phyloP scores from a whole-genome alignment of 2,113 vertebrate species.

The Carettochelys insculpta region DNA sequence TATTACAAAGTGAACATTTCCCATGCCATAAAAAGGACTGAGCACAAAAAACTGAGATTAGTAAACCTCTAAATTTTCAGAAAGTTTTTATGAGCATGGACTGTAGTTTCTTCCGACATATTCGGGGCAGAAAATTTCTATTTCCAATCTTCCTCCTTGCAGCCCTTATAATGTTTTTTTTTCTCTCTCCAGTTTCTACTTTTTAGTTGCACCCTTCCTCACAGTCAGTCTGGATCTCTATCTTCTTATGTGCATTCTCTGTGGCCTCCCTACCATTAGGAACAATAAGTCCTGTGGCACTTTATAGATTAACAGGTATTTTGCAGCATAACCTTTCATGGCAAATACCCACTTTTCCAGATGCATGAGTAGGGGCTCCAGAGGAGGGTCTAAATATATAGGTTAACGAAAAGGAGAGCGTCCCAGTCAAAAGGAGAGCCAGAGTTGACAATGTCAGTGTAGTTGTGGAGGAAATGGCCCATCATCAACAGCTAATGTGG shows the following conservation, averaged over 20 bases:
- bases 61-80: not conserved
- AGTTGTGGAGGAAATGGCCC: no score
- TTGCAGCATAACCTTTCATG: no score
- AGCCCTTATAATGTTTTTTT: not conserved
- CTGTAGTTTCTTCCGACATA: accelerated
- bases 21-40: not conserved
- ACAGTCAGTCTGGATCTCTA: not conserved
- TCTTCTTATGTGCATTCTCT: not conserved
- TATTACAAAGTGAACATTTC: not conserved
- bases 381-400: no score
- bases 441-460: no score
- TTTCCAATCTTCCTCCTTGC: not conserved
- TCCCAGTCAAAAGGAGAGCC: no score
- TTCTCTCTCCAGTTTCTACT: accelerated
- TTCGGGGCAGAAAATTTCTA: not conserved
- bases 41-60: not conserved
- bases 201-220: not conserved
- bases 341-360: no score
- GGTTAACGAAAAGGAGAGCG: no score
- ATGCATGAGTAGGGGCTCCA: no score
- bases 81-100: not conserved
- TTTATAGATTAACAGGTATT: no score
- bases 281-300: no score
- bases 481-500: no score
- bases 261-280: accelerated